phyloP scores from a whole-genome alignment of 2,888 invertebrate species.

The Ptychoptera contaminata region DNA sequence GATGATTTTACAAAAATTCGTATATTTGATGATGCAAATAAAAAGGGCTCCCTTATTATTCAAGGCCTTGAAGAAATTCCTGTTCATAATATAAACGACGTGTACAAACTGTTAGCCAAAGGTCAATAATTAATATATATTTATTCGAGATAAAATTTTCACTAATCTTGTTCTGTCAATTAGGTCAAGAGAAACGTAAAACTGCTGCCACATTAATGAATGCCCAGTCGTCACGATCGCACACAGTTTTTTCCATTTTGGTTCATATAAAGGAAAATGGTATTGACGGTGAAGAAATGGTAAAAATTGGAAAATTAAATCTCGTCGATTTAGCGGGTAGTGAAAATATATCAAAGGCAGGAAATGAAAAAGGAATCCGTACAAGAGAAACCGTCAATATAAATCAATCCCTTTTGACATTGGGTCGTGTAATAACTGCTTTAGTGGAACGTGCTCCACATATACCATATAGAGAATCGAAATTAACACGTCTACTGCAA shows the following conservation, averaged over 20 bases:
- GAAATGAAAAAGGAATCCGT: constrained; percentile 69
- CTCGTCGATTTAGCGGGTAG: constrained; percentile 95
- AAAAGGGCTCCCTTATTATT: constrained; percentile 82
- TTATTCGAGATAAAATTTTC: too few species aligned
- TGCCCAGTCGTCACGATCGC: constrained; percentile 86
- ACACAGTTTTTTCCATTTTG: constrained; percentile 89
- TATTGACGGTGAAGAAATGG: constrained; percentile 74
- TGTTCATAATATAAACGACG: constrained; percentile 74
- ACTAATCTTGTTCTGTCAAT: too few species aligned
- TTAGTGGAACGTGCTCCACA: constrained; percentile 85
- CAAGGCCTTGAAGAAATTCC: constrained; percentile 84
- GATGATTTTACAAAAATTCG: constrained; percentile 59
- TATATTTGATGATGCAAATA: constrained; percentile 58
- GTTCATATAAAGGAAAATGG: constrained; percentile 84
- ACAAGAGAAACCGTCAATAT: constrained; percentile 93
- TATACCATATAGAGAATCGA: constrained; percentile 93
- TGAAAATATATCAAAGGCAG: constrained; percentile 93
- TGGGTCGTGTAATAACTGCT: constrained; percentile 90
- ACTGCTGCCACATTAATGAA: constrained; percentile 93
- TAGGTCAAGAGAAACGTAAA: constrained; percentile 65
- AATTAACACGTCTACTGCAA: constrained; percentile 84
- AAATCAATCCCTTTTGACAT: constrained; percentile 84
- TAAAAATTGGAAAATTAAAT: constrained; percentile 94
- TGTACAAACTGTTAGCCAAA: constrained; percentile 73
- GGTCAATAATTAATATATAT: too few species aligned